phyloP scores from a whole-genome alignment of 2,888 invertebrate genomes.

The Amphipyra berbera region DNA sequence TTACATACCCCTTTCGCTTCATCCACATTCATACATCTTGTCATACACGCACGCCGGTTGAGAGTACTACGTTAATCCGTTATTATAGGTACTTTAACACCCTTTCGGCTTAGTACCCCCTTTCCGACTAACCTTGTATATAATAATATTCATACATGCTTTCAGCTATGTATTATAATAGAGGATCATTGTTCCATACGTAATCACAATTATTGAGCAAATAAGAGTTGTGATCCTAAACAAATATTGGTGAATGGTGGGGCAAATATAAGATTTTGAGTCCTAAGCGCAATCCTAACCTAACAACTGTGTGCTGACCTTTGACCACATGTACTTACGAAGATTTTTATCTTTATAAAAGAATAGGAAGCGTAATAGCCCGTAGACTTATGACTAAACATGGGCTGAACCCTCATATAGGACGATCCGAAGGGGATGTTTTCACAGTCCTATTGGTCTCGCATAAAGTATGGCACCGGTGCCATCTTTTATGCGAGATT shows the following conservation, averaged over 20 bases:
- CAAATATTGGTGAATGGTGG: constrained; percentile 30
- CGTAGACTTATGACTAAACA: not conserved
- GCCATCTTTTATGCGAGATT: too few species aligned
- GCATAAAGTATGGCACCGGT: too few species aligned
- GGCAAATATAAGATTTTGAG: constrained; percentile 53
- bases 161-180: constrained; percentile 15
- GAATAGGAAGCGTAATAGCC: constrained; percentile 5
- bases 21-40: too few species aligned
- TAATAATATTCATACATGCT: constrained; percentile 4
- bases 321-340: constrained; percentile 17
- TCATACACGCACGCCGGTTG: too few species aligned
- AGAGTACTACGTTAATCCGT: too few species aligned
- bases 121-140: too few species aligned
- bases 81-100: too few species aligned
- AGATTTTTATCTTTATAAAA: constrained; percentile 10
- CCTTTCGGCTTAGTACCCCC: too few species aligned
- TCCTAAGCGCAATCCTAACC: constrained; percentile 55
- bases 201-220: constrained; percentile 52
- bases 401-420: too few species aligned
- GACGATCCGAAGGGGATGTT: too few species aligned
- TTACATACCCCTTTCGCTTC: too few species aligned
- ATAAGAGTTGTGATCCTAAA: constrained; percentile 48
- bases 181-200: constrained; percentile 35
- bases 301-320: constrained; percentile 45
- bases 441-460: too few species aligned